These are phyloP conservation scores for Pediacus dermestoides DNA, from an alignment of 2,888 invertebrate species.

Conservation along the genomic window DNA sequence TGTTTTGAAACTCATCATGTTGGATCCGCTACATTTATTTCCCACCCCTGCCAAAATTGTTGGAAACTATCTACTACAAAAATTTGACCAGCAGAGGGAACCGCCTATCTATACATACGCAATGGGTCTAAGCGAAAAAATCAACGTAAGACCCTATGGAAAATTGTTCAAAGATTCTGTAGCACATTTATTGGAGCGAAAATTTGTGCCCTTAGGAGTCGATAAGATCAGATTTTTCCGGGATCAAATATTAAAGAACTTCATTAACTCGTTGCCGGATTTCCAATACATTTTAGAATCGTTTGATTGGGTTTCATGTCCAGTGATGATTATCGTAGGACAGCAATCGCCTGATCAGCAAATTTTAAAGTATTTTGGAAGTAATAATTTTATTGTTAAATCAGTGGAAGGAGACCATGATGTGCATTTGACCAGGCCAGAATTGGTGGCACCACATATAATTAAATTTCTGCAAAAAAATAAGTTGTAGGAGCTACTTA, in stretches of 20 bases:
- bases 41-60: slow-evolving; percentile 31
- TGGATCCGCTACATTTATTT: slow-evolving; percentile 46
- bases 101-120: slow-evolving; percentile 47
- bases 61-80: slow-evolving; percentile 35
- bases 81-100: slow-evolving; percentile 44
- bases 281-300: slow-evolving; percentile 36
- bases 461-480: slow-evolving; percentile 36
- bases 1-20: slow-evolving; percentile 50
- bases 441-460: slow-evolving; percentile 47
- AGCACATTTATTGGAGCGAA: slow-evolving; percentile 50
- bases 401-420: slow-evolving; percentile 59
- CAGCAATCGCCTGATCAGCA: slow-evolving; percentile 24
- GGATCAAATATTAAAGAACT: slow-evolving; percentile 53
- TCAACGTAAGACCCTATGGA: slow-evolving; percentile 53
- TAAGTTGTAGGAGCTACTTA: slow-evolving; percentile 36
- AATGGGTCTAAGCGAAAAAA: too few species aligned
- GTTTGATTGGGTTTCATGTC: slow-evolving; percentile 40
- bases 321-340: slow-evolving; percentile 42
- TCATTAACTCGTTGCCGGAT: slow-evolving; percentile 44
- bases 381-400: slow-evolving; percentile 35
- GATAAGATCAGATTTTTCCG: slow-evolving; percentile 55
- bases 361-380: too few species aligned
- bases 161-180: slow-evolving; percentile 52
- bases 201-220: slow-evolving; percentile 46
- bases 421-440: slow-evolving; percentile 59